Percentiles rank a stretch among this genome's conserved stretches.
phyloP scores from a whole-genome alignment of 2,797 vertebrate species.

The Gallinago nigripennis region DNA sequence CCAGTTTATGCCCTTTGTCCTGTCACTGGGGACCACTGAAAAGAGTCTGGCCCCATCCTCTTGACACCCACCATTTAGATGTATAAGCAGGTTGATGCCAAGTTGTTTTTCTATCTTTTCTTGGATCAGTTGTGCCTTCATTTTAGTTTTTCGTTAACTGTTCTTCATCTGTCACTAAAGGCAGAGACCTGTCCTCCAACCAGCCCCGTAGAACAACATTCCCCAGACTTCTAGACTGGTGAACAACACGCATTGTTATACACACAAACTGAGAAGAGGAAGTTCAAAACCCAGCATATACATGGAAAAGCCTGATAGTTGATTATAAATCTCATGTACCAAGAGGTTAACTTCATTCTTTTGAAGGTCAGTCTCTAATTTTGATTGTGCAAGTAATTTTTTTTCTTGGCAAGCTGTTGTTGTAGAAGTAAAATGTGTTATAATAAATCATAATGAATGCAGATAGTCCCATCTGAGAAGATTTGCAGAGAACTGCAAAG shows the following conservation, averaged over 20 bases:
- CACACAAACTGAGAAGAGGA: background rate
- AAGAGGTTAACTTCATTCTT: background rate
- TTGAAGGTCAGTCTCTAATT: background rate
- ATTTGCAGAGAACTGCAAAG: background rate
- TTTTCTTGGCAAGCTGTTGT: background rate
- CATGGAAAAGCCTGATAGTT: background rate
- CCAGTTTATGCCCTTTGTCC: background rate
- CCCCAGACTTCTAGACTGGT: background rate
- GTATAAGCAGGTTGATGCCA: background rate
- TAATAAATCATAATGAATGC: background rate
- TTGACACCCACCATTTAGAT: background rate
- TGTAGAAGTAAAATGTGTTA: background rate
- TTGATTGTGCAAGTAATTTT: background rate
- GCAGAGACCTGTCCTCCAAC: background rate
- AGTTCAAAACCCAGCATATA: background rate
- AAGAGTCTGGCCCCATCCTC: background rate
- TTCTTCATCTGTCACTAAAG: background rate
- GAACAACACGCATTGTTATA: background rate
- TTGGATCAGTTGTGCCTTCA: background rate
- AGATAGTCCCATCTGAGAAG: background rate
- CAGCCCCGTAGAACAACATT: background rate
- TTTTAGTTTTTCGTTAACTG: background rate
- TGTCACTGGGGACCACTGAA: background rate
- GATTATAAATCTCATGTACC: background rate
- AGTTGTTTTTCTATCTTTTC: background rate